A percentile compares a stretch with the other conserved stretches of the same genome.
Evolutionary conservation across 2,113 vertebrate species (phyloP).

Genomic region (Tichodroma muraria): DNA sequence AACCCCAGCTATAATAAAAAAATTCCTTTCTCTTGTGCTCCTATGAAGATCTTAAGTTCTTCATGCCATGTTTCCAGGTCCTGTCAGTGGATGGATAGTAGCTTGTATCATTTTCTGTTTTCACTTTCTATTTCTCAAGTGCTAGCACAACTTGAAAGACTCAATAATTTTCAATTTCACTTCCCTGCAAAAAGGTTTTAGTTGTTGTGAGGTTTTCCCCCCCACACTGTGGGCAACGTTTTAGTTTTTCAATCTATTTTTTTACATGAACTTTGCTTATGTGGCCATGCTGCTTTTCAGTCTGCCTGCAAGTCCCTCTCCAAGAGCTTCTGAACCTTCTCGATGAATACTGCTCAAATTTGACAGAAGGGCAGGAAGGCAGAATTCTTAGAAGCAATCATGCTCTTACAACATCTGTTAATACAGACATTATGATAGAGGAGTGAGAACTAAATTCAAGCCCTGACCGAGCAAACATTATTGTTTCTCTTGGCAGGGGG

Average conservation of each 20-base stretch:
- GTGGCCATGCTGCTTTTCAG: neutral
- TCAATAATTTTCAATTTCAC: neutral
- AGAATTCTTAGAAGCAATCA: neutral
- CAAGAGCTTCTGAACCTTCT: neutral
- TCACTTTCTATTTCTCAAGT: neutral
- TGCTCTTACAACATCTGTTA: neutral
- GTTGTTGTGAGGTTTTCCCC: neutral
- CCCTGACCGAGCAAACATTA: neutral
- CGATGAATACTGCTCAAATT: neutral
- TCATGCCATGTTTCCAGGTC: neutral
- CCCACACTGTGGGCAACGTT: neutral
- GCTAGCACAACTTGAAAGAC: neutral
- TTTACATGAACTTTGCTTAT: neutral
- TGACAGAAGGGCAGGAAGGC: neutral
- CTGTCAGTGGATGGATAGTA: neutral
- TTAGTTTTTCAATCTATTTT: neutral
- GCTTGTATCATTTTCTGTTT: neutral
- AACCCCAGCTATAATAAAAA: neutral
- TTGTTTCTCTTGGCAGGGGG: slow-evolving; percentile 6
- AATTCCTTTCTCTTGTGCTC: neutral
- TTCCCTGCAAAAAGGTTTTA: neutral
- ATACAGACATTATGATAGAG: neutral
- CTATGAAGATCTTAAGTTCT: neutral
- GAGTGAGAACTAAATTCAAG: neutral
- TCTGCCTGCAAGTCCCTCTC: neutral